Conservation (phyloP, 2,113 vertebrate species). For the Boulengeromyrus knoepffleri region DNA sequence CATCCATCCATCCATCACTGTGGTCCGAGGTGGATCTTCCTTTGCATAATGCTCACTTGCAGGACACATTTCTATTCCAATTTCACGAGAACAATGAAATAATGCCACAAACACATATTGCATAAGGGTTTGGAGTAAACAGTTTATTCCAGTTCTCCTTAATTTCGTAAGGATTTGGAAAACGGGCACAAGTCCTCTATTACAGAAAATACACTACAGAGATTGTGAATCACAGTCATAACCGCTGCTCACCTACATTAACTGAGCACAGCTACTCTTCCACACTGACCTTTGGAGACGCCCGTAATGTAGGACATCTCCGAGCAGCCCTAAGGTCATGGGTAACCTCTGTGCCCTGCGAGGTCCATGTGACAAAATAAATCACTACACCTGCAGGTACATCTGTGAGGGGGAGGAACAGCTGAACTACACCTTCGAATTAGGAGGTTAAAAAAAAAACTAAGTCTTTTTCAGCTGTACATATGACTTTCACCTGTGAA, state of each 20-base stretch:
- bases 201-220: constrained; percentile 8
- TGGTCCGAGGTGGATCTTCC: neutral
- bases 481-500: neutral
- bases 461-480: neutral
- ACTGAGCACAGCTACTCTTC: neutral
- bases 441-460: neutral
- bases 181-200: constrained; percentile 7
- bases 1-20: neutral
- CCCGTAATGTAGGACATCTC: neutral
- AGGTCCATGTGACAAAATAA: neutral
- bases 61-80: neutral
- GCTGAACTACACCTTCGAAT: neutral
- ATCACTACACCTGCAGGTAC: neutral
- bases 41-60: neutral
- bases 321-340: neutral
- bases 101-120: neutral
- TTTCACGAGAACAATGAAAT: neutral
- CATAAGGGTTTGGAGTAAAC: neutral
- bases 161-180: neutral
- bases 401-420: neutral
- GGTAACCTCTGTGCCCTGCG: neutral
- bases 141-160: constrained; percentile 14
- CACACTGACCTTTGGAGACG: neutral
- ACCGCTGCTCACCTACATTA: neutral
- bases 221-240: constrained; percentile 6